These are phyloP conservation scores for Tylochromis polylepis DNA, from an alignment of 2,113 vertebrate species.

Conservation along the genomic window DNA sequence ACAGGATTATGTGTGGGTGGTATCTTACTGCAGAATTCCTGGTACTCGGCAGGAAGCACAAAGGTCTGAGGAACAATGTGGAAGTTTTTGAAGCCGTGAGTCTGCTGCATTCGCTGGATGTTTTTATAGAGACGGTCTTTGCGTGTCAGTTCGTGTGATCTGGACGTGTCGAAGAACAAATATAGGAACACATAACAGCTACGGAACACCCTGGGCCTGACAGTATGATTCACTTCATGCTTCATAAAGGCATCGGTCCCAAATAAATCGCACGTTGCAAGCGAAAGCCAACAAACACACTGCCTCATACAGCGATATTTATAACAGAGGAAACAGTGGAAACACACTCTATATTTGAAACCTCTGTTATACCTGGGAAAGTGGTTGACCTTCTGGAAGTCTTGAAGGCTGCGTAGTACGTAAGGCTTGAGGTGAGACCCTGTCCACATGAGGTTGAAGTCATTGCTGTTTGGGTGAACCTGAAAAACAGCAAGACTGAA, in stretches of 20 bases:
- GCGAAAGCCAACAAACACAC: conserved; percentile 52
- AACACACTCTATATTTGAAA: neutral
- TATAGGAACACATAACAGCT: conserved; percentile 22
- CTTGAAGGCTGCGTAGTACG: conserved; percentile 84
- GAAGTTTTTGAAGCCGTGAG: conserved; percentile 88
- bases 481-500: conserved; percentile 42
- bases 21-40: conserved; percentile 92
- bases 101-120: conserved; percentile 92
- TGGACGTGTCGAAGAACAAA: conserved; percentile 60
- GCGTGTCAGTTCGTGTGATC: conserved; percentile 94
- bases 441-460: conserved; percentile 99
- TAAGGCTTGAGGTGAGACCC: conserved; percentile 94
- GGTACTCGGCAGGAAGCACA: conserved; percentile 87
- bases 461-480: conserved; percentile 89
- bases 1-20: neutral
- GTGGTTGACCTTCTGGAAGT: conserved; percentile 97
- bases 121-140: conserved; percentile 97
- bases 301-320: conserved; percentile 32
- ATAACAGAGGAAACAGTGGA: conserved; percentile 31
- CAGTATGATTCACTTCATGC: conserved; percentile 58
- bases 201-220: conserved; percentile 31
- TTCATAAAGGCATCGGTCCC: conserved; percentile 45
- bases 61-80: conserved; percentile 94
- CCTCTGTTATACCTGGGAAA: conserved; percentile 84
- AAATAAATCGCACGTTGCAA: conserved; percentile 49